Evolutionary conservation across 2,888 invertebrate species (phyloP), one percentile per base, ranked within the genome.

Genomic region (Cacoxenus indagator): DNA sequence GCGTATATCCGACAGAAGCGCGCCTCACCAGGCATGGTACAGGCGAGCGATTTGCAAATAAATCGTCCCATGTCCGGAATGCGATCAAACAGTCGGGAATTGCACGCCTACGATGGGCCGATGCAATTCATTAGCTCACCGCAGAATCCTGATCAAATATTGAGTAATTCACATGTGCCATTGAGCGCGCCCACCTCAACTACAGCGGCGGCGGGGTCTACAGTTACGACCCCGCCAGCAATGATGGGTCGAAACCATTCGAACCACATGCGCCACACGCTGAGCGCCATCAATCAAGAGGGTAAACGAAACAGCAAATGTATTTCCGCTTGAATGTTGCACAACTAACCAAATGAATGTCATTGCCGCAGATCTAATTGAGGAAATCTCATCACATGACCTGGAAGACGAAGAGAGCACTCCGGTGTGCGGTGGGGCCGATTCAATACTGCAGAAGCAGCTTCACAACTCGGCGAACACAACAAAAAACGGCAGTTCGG

Each of bases 1-100:
- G 94, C 94, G 83, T 96, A 96, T 88, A 94, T 96, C 91, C 92
- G 93, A 78, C 94, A 95, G 83, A 96, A 96, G 85, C 90, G 96
- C 65, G 94, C 95, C 84, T 93, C 93, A 70, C 92, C 94, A 64
- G 95, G 95, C 37, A 94, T 96, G 93, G 93, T 96, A 45, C 95
- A 95, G 85, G 94, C 95, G 6, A 95, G 95, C 68, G 96, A 96
- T 88, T 89, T 94, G 71, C 91, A 93, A 81, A 92, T 92, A 76
- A 90, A 90, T 73, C 91, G 94, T 73, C 92, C 93, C 48, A 91
- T 92, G 83, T 93, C 93, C 77, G 93, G 93, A 76, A 93, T 95
- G 87, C 89, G 94, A 64, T 93, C 93, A 92, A 90, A 88, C 84
- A 82, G 83, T 19, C 83, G 87, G 2, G 88, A 88, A 73, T 70